A percentile compares a stretch with the other conserved stretches of the same genome.
Conservation (phyloP, 2,113 vertebrate genomes). For the Eurystomus gularis region DNA sequence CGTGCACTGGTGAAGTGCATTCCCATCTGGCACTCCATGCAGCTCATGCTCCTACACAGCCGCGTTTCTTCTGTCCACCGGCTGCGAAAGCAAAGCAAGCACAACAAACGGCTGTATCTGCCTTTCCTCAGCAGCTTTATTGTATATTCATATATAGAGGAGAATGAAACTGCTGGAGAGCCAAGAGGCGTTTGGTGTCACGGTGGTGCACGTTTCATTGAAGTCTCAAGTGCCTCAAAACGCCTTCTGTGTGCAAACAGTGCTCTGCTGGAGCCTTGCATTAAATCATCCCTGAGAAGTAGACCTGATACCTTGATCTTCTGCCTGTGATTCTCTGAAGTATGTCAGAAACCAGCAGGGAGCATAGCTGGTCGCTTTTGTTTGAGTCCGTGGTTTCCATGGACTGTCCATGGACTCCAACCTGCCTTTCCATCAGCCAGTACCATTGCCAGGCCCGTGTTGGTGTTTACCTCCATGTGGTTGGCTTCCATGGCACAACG, state of each 20-base stretch:
- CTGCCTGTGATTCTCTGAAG: not conserved
- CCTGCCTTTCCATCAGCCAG: not conserved
- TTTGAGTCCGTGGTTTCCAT: not conserved
- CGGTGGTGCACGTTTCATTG: fast-evolving
- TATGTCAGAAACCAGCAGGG: not conserved
- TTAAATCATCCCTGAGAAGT: fast-evolving
- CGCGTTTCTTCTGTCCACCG: fast-evolving
- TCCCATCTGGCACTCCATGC: not conserved
- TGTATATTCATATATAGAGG: not conserved
- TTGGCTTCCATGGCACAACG: fast-evolving
- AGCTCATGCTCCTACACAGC: fast-evolving
- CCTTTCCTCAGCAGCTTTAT: fast-evolving
- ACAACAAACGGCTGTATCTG: not conserved
- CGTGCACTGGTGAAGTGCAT: not conserved
- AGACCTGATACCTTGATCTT: not conserved
- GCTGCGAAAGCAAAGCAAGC: not conserved
- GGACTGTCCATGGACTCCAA: no score
- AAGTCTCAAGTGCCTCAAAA: not conserved
- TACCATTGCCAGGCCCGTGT: fast-evolving
- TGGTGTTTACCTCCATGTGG: fast-evolving
- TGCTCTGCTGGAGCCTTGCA: no score
- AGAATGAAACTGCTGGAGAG: not conserved
- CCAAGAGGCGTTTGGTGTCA: not conserved
- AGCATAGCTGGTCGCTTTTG: not conserved
- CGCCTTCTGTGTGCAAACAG: not conserved